Conservation (phyloP, 2,797 vertebrate genomes). For the Ammospiza maritima region DNA sequence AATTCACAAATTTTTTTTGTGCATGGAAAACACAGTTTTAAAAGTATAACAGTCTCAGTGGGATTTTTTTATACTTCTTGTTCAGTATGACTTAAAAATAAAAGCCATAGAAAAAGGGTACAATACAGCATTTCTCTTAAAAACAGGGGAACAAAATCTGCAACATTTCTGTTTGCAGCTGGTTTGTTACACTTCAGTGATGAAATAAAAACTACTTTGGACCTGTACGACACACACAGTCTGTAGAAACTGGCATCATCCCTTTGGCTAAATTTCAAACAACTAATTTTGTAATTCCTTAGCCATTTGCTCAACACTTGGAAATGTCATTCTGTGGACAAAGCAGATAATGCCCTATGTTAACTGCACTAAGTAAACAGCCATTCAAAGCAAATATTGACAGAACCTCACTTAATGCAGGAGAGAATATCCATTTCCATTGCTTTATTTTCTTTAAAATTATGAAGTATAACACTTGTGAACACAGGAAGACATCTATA, state of each 20-base stretch:
- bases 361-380: constrained; percentile 17
- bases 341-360: not conserved
- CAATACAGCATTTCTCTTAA: not conserved
- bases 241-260: not conserved
- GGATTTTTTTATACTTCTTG: not conserved
- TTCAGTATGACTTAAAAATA: not conserved
- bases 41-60: not conserved
- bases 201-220: not conserved
- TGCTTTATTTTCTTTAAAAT: constrained; percentile 23
- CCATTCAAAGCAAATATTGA: constrained; percentile 43
- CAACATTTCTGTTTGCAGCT: not conserved
- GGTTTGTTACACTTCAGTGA: not conserved
- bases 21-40: not conserved
- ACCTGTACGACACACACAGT: not conserved
- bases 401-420: constrained; percentile 10
- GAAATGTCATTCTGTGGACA: constrained; percentile 18
- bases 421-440: not conserved
- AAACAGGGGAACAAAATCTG: not conserved
- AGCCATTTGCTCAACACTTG: constrained; percentile 30
- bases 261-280: not conserved
- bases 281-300: constrained; percentile 38
- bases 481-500: not conserved
- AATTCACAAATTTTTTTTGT: not conserved
- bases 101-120: not conserved
- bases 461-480: not conserved